phyloP scores from a whole-genome alignment of 2,797 vertebrate genomes.

The Ceryle rudis region DNA sequence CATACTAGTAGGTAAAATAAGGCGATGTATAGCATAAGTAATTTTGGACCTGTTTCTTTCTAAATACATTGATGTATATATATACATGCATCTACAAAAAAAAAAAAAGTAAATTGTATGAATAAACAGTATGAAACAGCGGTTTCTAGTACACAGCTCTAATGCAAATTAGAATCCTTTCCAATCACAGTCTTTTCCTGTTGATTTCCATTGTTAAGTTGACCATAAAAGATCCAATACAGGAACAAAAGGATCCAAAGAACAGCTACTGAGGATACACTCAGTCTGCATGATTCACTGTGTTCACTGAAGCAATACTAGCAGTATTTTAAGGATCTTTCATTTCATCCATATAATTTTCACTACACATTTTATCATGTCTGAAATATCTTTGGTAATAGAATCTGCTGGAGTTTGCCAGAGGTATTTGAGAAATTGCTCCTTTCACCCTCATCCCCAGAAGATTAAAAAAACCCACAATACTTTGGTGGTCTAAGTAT shows the following conservation, averaged over 20 bases:
- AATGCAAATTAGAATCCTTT: background rate
- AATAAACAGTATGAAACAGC: background rate
- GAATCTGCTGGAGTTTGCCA: background rate
- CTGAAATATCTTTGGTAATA: background rate
- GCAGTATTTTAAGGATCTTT: background rate
- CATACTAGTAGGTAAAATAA: background rate
- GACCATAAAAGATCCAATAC: background rate
- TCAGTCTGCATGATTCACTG: background rate
- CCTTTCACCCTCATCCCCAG: background rate
- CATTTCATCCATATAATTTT: background rate
- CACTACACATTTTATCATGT: background rate
- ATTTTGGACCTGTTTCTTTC: background rate
- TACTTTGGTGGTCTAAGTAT: background rate
- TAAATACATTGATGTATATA: background rate
- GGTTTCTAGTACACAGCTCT: background rate
- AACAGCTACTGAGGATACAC: background rate
- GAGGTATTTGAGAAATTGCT: background rate
- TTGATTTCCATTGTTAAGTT: slow-evolving; percentile 2
- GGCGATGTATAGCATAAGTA: background rate
- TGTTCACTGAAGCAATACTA: background rate
- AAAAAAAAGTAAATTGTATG: background rate
- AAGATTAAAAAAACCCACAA: background rate
- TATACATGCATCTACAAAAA: background rate
- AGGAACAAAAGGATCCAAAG: background rate
- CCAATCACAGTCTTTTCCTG: background rate